These are phyloP conservation scores for Smutsia gigantea DNA, from an alignment of 2,797 vertebrate genomes.

Conservation along the genomic window DNA sequence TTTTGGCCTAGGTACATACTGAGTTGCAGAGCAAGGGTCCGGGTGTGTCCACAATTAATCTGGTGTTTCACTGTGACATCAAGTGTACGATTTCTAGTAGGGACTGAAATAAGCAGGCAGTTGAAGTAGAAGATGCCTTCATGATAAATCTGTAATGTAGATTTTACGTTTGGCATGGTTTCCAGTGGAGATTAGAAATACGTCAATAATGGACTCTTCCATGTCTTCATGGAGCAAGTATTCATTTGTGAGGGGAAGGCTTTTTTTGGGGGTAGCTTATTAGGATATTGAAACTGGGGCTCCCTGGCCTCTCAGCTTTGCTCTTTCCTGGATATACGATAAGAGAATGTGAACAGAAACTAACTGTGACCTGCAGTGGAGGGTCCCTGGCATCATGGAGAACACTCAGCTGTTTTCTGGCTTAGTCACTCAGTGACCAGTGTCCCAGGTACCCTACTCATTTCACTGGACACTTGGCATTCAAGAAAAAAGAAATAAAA, in stretches of 20 bases:
- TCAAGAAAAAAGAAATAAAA: background rate
- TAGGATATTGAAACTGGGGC: fast-evolving
- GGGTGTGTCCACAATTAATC: background rate
- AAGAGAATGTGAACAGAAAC: background rate
- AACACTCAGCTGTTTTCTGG: fast-evolving
- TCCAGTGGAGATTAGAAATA: background rate
- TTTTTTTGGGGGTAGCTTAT: background rate
- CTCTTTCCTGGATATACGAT: fast-evolving
- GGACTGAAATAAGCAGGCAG: background rate
- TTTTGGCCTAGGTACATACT: background rate
- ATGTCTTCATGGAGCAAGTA: background rate
- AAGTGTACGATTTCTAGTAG: fast-evolving
- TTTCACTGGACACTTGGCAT: background rate
- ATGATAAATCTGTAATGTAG: fast-evolving
- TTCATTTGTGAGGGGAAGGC: background rate
- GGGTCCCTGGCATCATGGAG: too few species aligned
- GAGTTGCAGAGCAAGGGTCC: background rate
- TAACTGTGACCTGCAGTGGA: fast-evolving
- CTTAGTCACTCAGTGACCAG: fast-evolving
- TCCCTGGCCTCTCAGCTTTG: background rate
- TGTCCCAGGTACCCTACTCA: fast-evolving
- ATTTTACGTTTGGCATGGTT: background rate
- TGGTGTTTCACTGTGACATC: background rate
- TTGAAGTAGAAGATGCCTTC: fast-evolving
- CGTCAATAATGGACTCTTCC: fast-evolving